A percentile compares a stretch with the other conserved stretches of the same genome.
Conservation (phyloP, 2,797 vertebrate genomes). For the Agapornis canus region DNA sequence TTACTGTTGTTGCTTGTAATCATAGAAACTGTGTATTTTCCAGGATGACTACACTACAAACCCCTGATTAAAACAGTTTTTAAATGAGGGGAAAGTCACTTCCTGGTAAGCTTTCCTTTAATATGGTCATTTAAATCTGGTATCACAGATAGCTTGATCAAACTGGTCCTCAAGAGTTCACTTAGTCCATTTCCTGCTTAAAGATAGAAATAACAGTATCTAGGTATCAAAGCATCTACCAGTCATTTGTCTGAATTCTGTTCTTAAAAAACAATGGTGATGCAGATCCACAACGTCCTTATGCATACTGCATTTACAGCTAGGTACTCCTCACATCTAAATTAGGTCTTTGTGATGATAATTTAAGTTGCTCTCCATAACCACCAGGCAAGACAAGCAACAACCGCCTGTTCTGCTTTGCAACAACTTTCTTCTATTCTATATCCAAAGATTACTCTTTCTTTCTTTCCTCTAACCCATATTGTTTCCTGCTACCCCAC, state of each 20-base stretch:
- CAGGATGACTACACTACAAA: not conserved
- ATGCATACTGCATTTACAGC: not conserved
- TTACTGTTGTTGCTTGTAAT: not conserved
- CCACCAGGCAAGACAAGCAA: not conserved
- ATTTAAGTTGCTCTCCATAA: not conserved
- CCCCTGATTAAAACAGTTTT: not conserved
- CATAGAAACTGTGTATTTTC: not conserved
- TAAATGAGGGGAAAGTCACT: not conserved
- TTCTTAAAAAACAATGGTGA: not conserved
- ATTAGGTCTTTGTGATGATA: not conserved
- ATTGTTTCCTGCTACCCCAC: not conserved
- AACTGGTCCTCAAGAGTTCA: not conserved
- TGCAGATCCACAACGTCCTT: not conserved
- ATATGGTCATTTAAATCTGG: not conserved
- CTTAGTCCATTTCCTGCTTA: not conserved
- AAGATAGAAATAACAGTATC: not conserved
- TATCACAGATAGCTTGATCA: not conserved
- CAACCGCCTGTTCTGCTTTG: not conserved
- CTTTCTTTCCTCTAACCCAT: not conserved
- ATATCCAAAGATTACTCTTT: too few relatives aligned
- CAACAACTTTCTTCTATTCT: not conserved
- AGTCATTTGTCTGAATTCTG: not conserved
- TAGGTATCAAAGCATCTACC: not conserved
- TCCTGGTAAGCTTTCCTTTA: not conserved
- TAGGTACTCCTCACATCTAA: not conserved